phyloP scores from a whole-genome alignment of 2,888 invertebrate species.

The Salticus scenicus region DNA sequence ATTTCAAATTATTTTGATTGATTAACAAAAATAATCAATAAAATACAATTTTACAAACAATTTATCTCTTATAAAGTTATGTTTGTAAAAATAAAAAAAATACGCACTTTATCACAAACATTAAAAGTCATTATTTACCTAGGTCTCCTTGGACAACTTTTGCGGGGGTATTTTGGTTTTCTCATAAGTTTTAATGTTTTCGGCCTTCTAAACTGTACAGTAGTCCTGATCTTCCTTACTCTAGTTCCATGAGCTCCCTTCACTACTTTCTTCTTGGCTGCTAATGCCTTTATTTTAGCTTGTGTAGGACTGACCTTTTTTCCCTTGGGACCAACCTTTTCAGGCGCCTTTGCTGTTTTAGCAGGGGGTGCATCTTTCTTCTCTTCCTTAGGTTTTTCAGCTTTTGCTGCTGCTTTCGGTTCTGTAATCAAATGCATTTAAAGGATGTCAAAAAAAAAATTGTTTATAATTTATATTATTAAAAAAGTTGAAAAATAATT shows the following conservation, averaged over 20 bases:
- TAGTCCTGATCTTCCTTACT: slow-evolving; percentile 92
- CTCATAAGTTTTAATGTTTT: slow-evolving; percentile 93
- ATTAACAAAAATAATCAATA: too few species aligned
- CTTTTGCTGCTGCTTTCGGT: slow-evolving; percentile 24
- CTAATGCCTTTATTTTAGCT: slow-evolving; percentile 70
- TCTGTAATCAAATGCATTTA: background rate
- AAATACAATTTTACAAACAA: too few species aligned
- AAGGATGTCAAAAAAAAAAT: too few species aligned
- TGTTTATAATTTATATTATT: too few species aligned
- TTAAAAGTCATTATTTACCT: too few species aligned
- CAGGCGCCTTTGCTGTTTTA: slow-evolving; percentile 54
- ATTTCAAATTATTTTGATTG: too few species aligned
- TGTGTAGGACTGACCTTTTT: slow-evolving; percentile 33
- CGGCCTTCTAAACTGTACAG: slow-evolving; percentile 96
- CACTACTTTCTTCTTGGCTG: slow-evolving; percentile 81
- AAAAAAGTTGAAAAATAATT: too few species aligned
- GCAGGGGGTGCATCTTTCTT: slow-evolving; percentile 69
- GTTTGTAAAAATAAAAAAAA: too few species aligned
- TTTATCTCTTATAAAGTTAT: too few species aligned
- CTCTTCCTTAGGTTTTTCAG: slow-evolving; percentile 60
- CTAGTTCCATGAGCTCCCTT: slow-evolving; percentile 94
- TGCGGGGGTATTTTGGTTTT: slow-evolving; percentile 95
- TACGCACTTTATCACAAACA: too few species aligned
- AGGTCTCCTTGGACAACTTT: slow-evolving; percentile 93
- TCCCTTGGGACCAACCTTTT: slow-evolving; percentile 56